phyloP scores from a whole-genome alignment of 2,797 vertebrate species.

The Peromyscus melanophrys region DNA sequence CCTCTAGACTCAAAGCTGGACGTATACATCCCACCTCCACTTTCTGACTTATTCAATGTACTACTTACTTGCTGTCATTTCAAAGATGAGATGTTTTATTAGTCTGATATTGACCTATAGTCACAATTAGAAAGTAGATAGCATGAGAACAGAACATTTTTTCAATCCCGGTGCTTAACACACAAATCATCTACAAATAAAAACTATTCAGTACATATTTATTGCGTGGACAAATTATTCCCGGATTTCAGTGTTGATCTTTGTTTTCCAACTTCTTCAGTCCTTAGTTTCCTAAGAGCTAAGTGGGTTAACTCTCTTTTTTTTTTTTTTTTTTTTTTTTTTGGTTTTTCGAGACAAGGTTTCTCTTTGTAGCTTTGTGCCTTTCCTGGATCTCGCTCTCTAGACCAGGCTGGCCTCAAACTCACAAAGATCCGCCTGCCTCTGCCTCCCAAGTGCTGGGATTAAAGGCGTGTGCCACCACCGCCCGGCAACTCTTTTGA shows the following conservation, averaged over 20 bases:
- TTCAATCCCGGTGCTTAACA: neutral
- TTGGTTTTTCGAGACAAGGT: too few species aligned
- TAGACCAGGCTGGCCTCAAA: too few species aligned
- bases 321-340: too few species aligned
- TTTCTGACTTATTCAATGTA: neutral
- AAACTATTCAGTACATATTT: neutral
- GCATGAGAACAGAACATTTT: neutral
- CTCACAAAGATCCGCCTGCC: too few species aligned
- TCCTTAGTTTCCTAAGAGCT: neutral
- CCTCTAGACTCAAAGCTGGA: neutral
- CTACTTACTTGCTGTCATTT: too few species aligned
- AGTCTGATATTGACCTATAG: neutral
- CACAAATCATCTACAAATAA: neutral
- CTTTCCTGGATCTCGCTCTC: too few species aligned
- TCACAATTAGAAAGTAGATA: neutral
- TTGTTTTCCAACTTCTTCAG: neutral
- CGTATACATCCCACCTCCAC: neutral
- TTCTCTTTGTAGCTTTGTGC: too few species aligned
- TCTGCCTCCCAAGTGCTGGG: too few species aligned
- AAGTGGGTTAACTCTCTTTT: neutral
- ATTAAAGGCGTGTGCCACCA: too few species aligned
- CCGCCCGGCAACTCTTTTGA: too few species aligned
- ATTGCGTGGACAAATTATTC: neutral
- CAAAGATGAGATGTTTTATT: neutral
- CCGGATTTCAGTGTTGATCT: neutral